These are phyloP conservation scores for Phanerotoma sp. DNA, from an alignment of 2,888 invertebrate genomes.

Conservation along the genomic window DNA sequence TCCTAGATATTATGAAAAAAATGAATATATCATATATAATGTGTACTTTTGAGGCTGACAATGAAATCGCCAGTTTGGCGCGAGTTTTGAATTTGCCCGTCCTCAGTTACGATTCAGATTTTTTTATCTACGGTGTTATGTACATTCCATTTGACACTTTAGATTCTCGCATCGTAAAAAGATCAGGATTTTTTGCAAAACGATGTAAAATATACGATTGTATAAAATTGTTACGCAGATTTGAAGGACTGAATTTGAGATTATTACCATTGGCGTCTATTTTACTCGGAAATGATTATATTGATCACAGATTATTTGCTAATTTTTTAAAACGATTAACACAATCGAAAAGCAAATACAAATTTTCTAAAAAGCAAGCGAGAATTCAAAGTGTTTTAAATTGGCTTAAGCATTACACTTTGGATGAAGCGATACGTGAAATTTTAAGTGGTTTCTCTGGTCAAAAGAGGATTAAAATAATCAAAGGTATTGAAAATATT, in stretches of 20 bases:
- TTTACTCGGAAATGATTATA: conserved; percentile 88
- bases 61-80: conserved; percentile 81
- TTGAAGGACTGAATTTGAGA: conserved; percentile 67
- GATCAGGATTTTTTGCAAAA: conserved; percentile 55
- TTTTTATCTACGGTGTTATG: conserved; percentile 81
- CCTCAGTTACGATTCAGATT: conserved; percentile 92
- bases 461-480: conserved; percentile 60
- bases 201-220: conserved; percentile 74
- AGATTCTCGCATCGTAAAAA: conserved; percentile 56
- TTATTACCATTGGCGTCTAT: conserved; percentile 79
- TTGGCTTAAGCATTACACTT: conserved; percentile 74
- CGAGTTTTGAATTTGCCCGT: conserved; percentile 80
- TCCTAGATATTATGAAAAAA: conserved; percentile 69
- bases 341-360: conserved; percentile 58
- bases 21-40: conserved; percentile 69
- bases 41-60: conserved; percentile 88
- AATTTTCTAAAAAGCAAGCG: conserved; percentile 63
- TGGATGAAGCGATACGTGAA: conserved; percentile 69
- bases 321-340: conserved; percentile 67
- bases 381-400: conserved; percentile 71
- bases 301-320: conserved; percentile 67
- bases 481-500: conserved; percentile 64
- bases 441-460: conserved; percentile 67
- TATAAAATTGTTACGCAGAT: conserved; percentile 67
- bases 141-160: conserved; percentile 79